Conservation (phyloP, 2,113 vertebrate genomes). For the Regulus satrapa region DNA sequence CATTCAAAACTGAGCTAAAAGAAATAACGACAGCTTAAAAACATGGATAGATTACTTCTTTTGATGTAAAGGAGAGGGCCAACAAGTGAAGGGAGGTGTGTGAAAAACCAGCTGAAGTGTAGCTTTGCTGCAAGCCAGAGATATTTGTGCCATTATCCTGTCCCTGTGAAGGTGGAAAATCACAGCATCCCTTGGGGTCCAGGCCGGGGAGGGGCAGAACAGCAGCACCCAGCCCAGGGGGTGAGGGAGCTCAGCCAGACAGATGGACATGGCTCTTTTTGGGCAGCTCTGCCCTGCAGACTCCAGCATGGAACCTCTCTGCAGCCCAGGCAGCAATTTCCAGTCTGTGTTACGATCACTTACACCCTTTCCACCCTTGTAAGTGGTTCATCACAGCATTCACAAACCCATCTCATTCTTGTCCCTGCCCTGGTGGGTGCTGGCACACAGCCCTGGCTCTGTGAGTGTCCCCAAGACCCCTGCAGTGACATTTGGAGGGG, state of each 20-base stretch:
- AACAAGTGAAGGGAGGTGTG: neutral
- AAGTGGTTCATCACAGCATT: rapidly evolving
- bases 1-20: neutral
- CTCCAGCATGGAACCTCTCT: rapidly evolving
- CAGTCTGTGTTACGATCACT: rapidly evolving
- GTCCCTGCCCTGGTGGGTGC: neutral
- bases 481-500: neutral
- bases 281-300: neutral
- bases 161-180: neutral
- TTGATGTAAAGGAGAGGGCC: neutral
- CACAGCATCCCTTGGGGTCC: neutral
- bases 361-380: no score
- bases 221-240: rapidly evolving
- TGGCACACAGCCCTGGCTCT: rapidly evolving
- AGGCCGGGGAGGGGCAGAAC: no score
- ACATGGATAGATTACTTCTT: neutral
- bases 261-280: rapidly evolving
- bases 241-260: rapidly evolving
- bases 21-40: neutral
- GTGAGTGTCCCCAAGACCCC: neutral
- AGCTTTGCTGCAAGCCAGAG: neutral
- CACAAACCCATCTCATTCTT: rapidly evolving
- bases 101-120: neutral
- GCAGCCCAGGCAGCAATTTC: neutral
- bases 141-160: rapidly evolving